Base-by-base conservation (phyloP, 1,140 invertebrate species). In the Drosophila kohkoa region DNA sequence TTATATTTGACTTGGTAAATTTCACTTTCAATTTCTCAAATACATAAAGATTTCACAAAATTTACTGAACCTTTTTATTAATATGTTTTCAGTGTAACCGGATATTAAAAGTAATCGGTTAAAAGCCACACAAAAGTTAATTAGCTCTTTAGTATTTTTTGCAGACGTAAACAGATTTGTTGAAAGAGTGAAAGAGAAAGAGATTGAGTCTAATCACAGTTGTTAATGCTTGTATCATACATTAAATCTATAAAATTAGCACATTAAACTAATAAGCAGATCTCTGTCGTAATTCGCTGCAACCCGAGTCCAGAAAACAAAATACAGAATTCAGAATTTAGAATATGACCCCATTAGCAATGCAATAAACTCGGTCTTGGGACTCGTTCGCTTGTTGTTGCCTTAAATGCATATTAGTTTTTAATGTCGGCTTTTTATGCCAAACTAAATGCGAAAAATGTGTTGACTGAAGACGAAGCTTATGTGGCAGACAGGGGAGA, bases 401-500 rank as follows among this genome's bases (percentile, higher is more conserved):
- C 59, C 49, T 79, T 28, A 79, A 74, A 66, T 62, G 79, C 76
- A 82, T 82, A 82, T 82, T 76, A 72, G 66, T 79, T 72, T 75
- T 75, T 75, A 86, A 86, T 75, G 71, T 62, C 58, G 28, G 48
- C 48, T 70, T 77, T 83, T 77, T 73, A 83, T 78, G 63, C 48
- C 75, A 75, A 85, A 85, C 78, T 81, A 86, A 86, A 86, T 85
- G 82, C 66, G 82, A 86, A 79, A 85, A 81, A 85, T 86, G 75
- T 86, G 82, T 81, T 77, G 43, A 16, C 46, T 65, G 3, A 1
- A 11, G 8, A 60, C 11, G 5, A 3, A 2, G 25, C 1, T 11
- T 7, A 6, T 8, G 30, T n/a, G 38, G 2, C 1, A 1, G n/a
- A 5, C 1, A 28, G n/a, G 13, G 66, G 6, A 5, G 13, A n/a